Conservation (phyloP, 2,797 vertebrate genomes). For the Helostoma temminkii region DNA sequence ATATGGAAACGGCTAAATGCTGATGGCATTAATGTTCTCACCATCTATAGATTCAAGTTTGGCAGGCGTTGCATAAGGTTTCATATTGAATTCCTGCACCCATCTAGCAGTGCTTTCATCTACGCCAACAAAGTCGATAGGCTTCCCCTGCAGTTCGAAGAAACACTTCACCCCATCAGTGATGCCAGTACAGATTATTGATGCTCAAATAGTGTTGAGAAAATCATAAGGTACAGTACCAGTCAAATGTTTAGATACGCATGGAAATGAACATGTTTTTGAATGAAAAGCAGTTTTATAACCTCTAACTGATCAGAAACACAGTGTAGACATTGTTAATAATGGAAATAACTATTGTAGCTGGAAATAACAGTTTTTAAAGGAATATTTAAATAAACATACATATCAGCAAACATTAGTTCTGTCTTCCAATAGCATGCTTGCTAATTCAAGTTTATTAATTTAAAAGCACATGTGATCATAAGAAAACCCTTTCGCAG, state of each 20-base stretch:
- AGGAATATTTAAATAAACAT: too few species aligned
- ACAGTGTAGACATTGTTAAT: too few species aligned
- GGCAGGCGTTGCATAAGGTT: slow-evolving; percentile 91
- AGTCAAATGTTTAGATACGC: too few species aligned
- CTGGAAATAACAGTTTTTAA: too few species aligned
- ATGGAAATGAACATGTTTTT: too few species aligned
- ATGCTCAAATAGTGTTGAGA: background rate
- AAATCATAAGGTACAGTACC: background rate
- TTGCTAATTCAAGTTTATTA: too few species aligned
- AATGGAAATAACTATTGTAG: too few species aligned
- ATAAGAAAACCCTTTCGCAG: too few species aligned
- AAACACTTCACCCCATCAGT: background rate
- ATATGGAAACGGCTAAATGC: background rate
- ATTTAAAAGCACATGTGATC: too few species aligned
- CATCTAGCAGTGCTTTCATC: slow-evolving; percentile 90
- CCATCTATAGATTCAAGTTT: slow-evolving; percentile 98
- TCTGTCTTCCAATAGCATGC: background rate
- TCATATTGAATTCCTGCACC: slow-evolving; percentile 96
- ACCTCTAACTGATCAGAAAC: too few species aligned
- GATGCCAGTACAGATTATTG: background rate
- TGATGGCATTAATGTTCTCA: slow-evolving; percentile 58
- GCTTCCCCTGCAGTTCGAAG: slow-evolving; percentile 86
- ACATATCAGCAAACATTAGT: too few species aligned
- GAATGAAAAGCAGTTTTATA: too few species aligned
- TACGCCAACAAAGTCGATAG: slow-evolving; percentile 91